These are phyloP conservation scores for Trachelus tabidus DNA, from an alignment of 2,888 invertebrate genomes.

Conservation along the genomic window DNA sequence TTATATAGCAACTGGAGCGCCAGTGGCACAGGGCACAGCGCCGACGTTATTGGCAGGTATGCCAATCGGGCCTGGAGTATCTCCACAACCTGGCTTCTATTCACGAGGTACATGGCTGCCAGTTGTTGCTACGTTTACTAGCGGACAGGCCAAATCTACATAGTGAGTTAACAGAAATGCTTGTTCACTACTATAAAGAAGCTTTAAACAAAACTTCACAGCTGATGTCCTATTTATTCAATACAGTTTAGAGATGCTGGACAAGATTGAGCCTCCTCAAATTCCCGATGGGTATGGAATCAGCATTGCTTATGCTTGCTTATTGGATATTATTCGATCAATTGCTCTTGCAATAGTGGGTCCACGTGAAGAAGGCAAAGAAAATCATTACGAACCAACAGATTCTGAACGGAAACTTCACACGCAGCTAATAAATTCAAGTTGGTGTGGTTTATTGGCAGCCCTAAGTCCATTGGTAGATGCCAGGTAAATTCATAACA, in stretches of 20 bases:
- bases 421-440: conserved; percentile 87
- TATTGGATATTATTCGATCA: conserved; percentile 91
- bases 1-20: conserved; percentile 58
- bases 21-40: conserved; percentile 71
- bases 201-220: conserved; percentile 10
- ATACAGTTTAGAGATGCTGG: conserved; percentile 91
- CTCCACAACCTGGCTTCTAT: conserved; percentile 91
- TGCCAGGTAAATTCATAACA: conserved; percentile 72
- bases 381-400: conserved; percentile 64
- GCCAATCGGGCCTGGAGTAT: conserved; percentile 80
- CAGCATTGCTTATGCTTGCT: conserved; percentile 93
- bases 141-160: conserved; percentile 88
- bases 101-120: conserved; percentile 94
- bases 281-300: conserved; percentile 98
- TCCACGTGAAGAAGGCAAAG: conserved; percentile 65
- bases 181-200: no score
- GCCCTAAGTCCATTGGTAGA: conserved; percentile 93
- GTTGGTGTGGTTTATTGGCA: conserved; percentile 94
- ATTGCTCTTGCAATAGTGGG: conserved; percentile 80
- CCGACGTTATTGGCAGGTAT: conserved; percentile 75
- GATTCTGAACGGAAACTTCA: conserved; percentile 69
- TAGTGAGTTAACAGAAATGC: conserved; percentile 76
- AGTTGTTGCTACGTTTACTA: conserved; percentile 84
- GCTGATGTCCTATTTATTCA: not conserved
- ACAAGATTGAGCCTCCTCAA: conserved; percentile 91